Base-by-base conservation (phyloP, 1,140 invertebrate genomes). In the Drosophila tani region DNA sequence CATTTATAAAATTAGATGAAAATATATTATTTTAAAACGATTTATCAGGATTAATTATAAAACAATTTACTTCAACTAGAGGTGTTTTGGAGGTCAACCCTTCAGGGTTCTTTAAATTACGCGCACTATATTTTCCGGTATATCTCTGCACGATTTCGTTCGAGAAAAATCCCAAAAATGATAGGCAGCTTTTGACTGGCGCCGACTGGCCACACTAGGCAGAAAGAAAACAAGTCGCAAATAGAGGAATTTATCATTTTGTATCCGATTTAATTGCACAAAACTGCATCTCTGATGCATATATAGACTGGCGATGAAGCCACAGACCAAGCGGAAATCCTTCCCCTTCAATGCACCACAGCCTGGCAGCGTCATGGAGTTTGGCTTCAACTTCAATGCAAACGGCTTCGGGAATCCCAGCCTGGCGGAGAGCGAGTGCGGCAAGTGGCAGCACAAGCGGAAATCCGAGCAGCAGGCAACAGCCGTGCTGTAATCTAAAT, bases 261-360 rank as follows among this genome's bases (percentile, higher is more conserved):
- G 17, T 32, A 17, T 17, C 49, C 49, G 11, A 38, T 14, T 60
- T 64, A 59, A 60, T 24, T 21, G 24, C 65, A 27, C 14, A 15
- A 14, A 17, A 29, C 19, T 5, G 41, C 27, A 40, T 51, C 24
- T 49, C 32, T 68, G 40, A 55, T 71, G 68, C 35, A 14, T 14
- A 17, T 21, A 49, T 40, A 69, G 24, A 45, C 35, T 38, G 35
- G 51, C 51, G 35, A 73, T 73, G 69, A 73, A 73, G 45, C 46
- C 69, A 15, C 67, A 71, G 53, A 49, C 51, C 14, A 73, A 73
- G 53, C 45, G 69, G 67, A 73, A 73, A 17, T 73, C 69, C 9
- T 73, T 73, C 70, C 91, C 91, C 8, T 92, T 92, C 79, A 87
- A 75, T 65, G 67, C 78, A 11, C 82, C 78, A 8, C 85, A 92